Evolutionary conservation across 2,797 vertebrate genomes (phyloP), one percentile per base, ranked within the genome.

Genomic region (Eleutherodactylus coqui): DNA sequence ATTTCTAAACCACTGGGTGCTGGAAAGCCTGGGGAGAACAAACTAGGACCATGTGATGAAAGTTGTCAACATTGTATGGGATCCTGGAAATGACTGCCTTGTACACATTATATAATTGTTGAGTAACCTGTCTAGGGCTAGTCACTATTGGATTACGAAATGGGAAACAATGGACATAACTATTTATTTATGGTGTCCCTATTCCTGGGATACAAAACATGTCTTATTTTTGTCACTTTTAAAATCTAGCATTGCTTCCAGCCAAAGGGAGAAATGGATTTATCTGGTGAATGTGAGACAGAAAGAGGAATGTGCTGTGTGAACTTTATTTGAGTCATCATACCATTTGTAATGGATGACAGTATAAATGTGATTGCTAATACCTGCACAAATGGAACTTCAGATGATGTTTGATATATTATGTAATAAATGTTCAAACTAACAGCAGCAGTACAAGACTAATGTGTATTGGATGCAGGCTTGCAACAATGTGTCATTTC

Each of bases 401-500:
- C 67, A 51, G 32, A 49, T 80, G 64, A 73, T 79, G 67, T 34
- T 73, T 79, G 77, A 85, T 85, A 79, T 73, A 80, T 60, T 83
- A 53, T 62, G 64, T 73, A 85, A 70, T 79, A 79, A 85, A 73
- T 73, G 76, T 85, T 79, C 75, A 0, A 19, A 76, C 24, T 64
- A 49, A 69, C 49, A 55, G 76, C 45, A 38, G n/a, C 62, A 79
- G 73, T 75, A 34, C 43, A 79, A 85, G n/a, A 85, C 69, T 79
- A 79, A 85, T 79, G 58, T 77, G 36, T 47, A 72, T 60, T 85
- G 84, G 84, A 85, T 85, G 76, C 29, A 36, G n/a, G n/a, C 64
- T 72, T 38, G 11, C 36, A 73, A 49, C 84, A 85, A 85, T 73
- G 67, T 70, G 80, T 85, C 76, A 79, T 60, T 80, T 72, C 49